Evolutionary conservation across 2,888 invertebrate genomes (phyloP).

Genomic region (Dasypolia templi): DNA sequence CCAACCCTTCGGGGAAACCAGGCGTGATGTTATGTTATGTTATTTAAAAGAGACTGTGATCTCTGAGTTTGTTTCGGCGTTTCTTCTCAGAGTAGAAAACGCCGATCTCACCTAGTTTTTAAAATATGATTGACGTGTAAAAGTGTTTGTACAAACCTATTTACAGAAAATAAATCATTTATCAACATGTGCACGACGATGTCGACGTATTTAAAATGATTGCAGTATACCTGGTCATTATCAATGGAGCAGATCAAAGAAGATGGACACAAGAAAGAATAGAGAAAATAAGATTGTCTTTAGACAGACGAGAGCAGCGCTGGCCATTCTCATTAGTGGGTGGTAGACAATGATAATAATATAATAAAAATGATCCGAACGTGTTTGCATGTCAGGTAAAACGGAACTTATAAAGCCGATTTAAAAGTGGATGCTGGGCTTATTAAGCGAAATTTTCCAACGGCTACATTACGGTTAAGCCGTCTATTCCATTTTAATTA

Average conservation of each 20-base stretch:
- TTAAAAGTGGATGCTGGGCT: constrained; percentile 14
- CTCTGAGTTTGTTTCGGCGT: too few species aligned
- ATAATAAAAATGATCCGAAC: neutral
- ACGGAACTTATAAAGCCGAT: constrained; percentile 25
- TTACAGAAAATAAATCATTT: too few species aligned
- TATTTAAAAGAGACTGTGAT: too few species aligned
- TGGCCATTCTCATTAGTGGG: too few species aligned
- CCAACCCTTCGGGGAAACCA: too few species aligned
- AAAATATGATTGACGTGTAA: too few species aligned
- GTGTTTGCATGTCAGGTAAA: neutral
- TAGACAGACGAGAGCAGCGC: neutral
- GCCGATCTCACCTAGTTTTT: too few species aligned
- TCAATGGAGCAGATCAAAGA: neutral
- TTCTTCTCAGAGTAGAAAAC: too few species aligned
- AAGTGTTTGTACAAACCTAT: too few species aligned
- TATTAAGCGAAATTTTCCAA: constrained; percentile 47
- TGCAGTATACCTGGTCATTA: neutral
- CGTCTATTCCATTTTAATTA: constrained; percentile 56
- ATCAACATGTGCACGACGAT: too few species aligned
- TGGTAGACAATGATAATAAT: neutral
- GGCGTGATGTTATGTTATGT: too few species aligned
- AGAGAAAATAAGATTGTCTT: neutral
- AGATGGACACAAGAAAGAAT: neutral
- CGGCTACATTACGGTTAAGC: constrained; percentile 35
- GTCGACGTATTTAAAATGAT: neutral